Evolutionary conservation across 2,888 invertebrate species (phyloP).

Genomic region (Mycogona germanica): DNA sequence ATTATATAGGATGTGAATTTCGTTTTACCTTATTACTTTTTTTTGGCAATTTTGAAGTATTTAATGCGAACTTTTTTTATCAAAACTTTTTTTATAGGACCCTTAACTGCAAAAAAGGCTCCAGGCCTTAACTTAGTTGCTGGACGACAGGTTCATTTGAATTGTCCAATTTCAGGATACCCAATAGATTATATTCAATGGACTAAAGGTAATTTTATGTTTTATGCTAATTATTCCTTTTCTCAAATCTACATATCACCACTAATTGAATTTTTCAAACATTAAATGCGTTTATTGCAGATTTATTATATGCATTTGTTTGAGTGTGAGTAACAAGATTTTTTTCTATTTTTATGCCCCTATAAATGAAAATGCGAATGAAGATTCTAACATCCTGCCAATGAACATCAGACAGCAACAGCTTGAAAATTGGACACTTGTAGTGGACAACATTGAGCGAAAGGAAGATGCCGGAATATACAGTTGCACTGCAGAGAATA

Average conservation of each 20-base stretch:
- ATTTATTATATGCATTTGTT: too few relatives aligned
- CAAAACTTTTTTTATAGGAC: conserved; percentile 2
- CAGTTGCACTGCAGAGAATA: conserved; percentile 4
- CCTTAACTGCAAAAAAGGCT: conserved; percentile 1
- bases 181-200: conserved; percentile 67
- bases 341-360: background rate
- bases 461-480: conserved; percentile 10
- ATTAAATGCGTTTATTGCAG: too few relatives aligned
- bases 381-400: conserved; percentile 6
- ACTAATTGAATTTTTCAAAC: too few relatives aligned
- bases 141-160: conserved; percentile 1
- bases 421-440: conserved; percentile 5
- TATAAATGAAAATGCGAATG: too few relatives aligned
- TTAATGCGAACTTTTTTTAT: too few relatives aligned
- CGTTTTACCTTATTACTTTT: too few relatives aligned
- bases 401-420: background rate
- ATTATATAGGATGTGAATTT: too few relatives aligned
- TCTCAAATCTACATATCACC: too few relatives aligned
- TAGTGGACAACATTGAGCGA: conserved; percentile 8
- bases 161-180: conserved; percentile 67
- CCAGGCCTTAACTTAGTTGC: conserved; percentile 1
- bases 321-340: conserved; percentile 6
- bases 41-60: too few relatives aligned
- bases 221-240: background rate
- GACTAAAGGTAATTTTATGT: conserved; percentile 46